A percentile compares a stretch with the other conserved stretches of the same genome.
Conservation (phyloP, 1,140 invertebrate genomes). For the Cydia amplana region DNA sequence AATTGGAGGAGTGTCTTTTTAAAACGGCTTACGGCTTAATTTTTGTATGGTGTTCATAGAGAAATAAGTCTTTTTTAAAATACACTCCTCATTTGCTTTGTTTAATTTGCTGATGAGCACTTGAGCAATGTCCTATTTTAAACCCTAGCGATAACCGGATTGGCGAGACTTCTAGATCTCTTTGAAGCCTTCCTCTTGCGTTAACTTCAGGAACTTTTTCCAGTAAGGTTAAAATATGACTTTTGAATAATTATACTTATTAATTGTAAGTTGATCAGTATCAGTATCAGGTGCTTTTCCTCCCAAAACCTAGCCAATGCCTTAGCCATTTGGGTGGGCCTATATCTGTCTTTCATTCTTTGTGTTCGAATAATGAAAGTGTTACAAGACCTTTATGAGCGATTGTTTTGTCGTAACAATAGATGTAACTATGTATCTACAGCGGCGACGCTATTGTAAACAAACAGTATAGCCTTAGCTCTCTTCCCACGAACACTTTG, state of each 20-base stretch:
- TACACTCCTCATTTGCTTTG: neutral
- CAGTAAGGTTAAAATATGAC: too few species aligned
- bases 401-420: slow-evolving; percentile 13
- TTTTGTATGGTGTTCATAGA: too few species aligned
- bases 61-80: too few species aligned
- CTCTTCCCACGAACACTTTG: slow-evolving; percentile 8
- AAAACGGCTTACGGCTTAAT: too few species aligned
- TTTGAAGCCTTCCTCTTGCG: neutral
- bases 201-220: neutral
- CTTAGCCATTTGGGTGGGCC: neutral
- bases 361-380: slow-evolving; percentile 23
- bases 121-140: neutral
- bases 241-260: too few species aligned
- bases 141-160: neutral
- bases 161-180: neutral
- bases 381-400: slow-evolving; percentile 18
- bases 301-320: neutral
- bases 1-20: too few species aligned
- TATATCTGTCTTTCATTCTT: neutral
- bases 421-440: neutral
- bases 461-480: slow-evolving; percentile 6
- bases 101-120: neutral
- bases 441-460: slow-evolving; percentile 18
- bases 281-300: neutral
- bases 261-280: too few species aligned